A percentile compares a stretch with the other conserved stretches of the same genome.
These are phyloP conservation scores for Atrichornis clamosus DNA, from an alignment of 2,113 vertebrate species.

Conservation along the genomic window DNA sequence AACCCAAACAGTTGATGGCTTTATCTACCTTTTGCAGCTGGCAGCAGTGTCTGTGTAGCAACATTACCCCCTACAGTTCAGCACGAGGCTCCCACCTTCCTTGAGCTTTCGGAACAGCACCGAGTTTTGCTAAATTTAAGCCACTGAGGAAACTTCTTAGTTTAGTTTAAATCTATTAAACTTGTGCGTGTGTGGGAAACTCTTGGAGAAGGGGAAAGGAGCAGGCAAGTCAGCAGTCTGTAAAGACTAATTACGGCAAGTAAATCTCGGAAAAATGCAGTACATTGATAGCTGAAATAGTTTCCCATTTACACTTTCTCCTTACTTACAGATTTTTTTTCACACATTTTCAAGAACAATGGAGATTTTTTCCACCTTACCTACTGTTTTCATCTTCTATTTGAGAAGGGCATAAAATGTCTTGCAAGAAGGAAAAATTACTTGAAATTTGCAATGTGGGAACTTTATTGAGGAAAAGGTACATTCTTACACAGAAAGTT, in stretches of 20 bases:
- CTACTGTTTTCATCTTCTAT: not conserved
- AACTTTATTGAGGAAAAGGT: not conserved
- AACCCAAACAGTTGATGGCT: not conserved
- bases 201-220: not conserved
- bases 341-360: not conserved
- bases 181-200: not conserved
- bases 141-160: not conserved
- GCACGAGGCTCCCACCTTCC: not conserved
- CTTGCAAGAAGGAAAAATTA: not conserved
- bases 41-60: slow-evolving; percentile 28
- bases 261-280: not conserved
- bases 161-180: not conserved
- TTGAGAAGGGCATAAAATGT: not conserved
- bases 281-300: not conserved
- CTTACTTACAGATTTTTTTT: not conserved
- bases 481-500: not conserved
- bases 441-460: not conserved
- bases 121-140: not conserved
- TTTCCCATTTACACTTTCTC: not conserved
- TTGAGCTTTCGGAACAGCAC: rapidly evolving
- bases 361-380: not conserved
- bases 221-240: not conserved
- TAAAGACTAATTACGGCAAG: not conserved
- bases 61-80: slow-evolving; percentile 69
- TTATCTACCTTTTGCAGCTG: slow-evolving; percentile 15